A percentile compares a stretch with the other conserved stretches of the same genome.
Evolutionary conservation across 2,888 invertebrate species (phyloP).

Genomic region (Folsomia manolachei): DNA sequence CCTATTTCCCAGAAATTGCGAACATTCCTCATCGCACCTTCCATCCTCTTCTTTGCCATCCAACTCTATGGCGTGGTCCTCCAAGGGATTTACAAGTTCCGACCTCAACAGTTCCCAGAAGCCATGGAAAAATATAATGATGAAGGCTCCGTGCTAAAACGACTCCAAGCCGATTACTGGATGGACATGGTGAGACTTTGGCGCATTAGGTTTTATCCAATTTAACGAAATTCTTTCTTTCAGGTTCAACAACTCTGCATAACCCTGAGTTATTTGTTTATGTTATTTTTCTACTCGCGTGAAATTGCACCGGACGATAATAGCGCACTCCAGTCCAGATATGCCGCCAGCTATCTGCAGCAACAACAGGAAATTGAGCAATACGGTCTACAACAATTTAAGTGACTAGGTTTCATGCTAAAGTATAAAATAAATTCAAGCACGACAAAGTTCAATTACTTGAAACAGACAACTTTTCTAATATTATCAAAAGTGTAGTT

Average conservation of each 20-base stretch:
- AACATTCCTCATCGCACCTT: constrained; percentile 35
- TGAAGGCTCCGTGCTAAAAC: constrained; percentile 2
- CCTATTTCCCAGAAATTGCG: constrained; percentile 32
- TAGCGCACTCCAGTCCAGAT: constrained; percentile 34
- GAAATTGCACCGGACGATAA: constrained; percentile 38
- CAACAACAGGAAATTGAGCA: constrained; percentile 13
- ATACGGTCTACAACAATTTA: constrained; percentile 27
- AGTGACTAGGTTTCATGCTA: too few species aligned
- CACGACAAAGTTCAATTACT: too few species aligned
- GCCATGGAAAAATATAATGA: constrained; percentile 20
- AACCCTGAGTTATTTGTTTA: constrained; percentile 31
- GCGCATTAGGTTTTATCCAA: too few species aligned
- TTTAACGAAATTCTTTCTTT: too few species aligned
- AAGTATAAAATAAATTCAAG: too few species aligned
- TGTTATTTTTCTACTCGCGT: constrained; percentile 40
- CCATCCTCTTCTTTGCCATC: constrained; percentile 33
- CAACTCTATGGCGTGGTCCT: constrained; percentile 33
- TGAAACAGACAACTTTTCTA: too few species aligned
- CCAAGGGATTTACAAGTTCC: constrained; percentile 28
- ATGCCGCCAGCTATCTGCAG: constrained; percentile 23
- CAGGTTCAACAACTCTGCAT: constrained; percentile 1
- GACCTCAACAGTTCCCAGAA: constrained; percentile 27
- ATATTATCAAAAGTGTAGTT: too few species aligned
- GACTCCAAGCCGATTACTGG: constrained; percentile 23
- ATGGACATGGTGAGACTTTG: constrained; percentile 23